Percentiles rank a stretch among this genome's conserved stretches.
phyloP scores from a whole-genome alignment of 1,140 invertebrate species.

The Apis mellifera region DNA sequence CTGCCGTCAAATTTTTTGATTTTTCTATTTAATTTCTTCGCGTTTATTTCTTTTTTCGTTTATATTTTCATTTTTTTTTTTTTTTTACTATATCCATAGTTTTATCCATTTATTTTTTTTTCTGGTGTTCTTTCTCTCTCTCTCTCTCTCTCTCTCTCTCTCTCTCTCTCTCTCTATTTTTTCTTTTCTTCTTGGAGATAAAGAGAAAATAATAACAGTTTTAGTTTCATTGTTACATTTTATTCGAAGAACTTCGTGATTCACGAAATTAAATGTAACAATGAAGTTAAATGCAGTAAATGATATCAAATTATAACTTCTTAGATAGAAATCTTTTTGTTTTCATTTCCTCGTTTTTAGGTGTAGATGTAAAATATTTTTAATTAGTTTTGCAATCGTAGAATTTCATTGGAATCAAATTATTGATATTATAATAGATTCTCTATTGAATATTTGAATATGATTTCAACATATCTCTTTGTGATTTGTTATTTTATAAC shows the following conservation, averaged over 20 bases:
- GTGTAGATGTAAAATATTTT: neutral
- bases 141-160: neutral
- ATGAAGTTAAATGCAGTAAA: neutral
- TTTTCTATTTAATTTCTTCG: neutral
- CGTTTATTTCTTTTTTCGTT: no score
- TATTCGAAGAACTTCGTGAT: neutral
- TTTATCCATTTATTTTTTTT: neutral
- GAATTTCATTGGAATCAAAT: neutral
- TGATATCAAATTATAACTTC: neutral
- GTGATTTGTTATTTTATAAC: neutral
- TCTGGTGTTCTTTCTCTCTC: neutral
- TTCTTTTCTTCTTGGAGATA: neutral
- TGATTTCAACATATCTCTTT: neutral
- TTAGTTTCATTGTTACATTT: neutral
- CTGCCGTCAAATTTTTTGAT: slow-evolving; percentile 28
- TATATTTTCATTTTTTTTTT: neutral
- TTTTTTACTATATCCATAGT: neutral
- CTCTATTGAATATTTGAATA: neutral
- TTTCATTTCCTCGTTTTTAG: neutral
- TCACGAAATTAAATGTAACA: no score
- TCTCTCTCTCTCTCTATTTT: neutral
- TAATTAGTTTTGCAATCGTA: neutral
- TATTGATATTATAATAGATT: neutral
- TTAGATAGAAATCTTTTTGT: neutral
- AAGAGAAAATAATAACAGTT: neutral